Base-by-base conservation (phyloP, 2,888 invertebrate genomes). In the Scelioninae gen. 1 region DNA sequence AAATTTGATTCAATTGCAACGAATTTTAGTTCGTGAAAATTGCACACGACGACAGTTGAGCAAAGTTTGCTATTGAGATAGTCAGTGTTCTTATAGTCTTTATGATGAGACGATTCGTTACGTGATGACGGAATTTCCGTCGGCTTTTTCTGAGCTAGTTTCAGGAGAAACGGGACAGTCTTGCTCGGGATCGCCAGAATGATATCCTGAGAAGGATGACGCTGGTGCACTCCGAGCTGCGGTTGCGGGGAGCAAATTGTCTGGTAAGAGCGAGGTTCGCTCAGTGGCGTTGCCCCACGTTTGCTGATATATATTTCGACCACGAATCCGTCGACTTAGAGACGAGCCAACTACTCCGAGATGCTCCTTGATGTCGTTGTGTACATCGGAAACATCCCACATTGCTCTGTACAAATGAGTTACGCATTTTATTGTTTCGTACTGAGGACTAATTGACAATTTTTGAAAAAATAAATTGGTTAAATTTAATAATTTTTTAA, bases 381-480 rank as follows among this genome's bases (percentile, higher is more conserved):
- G 96, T 47, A 99, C 97, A 92, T 99, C 99, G 0, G 98, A 97
- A n/a, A 99, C 95, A 91, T 99, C 98, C 96, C 97, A 97, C 98
- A 98, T 98, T 15, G 97, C 96, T 75, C 92, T 92, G 69, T 4
- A 86, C 87, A 32, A 23, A 32, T n/a, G n/a, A n/a, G n/a, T n/a
- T n/a, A n/a, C n/a, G n/a, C n/a, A n/a, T n/a, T n/a, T n/a, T n/a
- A n/a, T n/a, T n/a, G n/a, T n/a, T n/a, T n/a, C n/a, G n/a, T n/a
- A n/a, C n/a, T n/a, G n/a, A n/a, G n/a, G n/a, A n/a, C n/a, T n/a
- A n/a, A n/a, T n/a, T n/a, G n/a, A n/a, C n/a, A n/a, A n/a, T n/a
- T n/a, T n/a, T n/a, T n/a, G n/a, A n/a, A n/a, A n/a, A n/a, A n/a
- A n/a, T n/a, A n/a, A n/a, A n/a, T n/a, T n/a, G n/a, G n/a, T n/a